A percentile compares a stretch with the other conserved stretches of the same genome.
phyloP scores from a whole-genome alignment of 2,888 invertebrate genomes.

The Latheticus oryzae region DNA sequence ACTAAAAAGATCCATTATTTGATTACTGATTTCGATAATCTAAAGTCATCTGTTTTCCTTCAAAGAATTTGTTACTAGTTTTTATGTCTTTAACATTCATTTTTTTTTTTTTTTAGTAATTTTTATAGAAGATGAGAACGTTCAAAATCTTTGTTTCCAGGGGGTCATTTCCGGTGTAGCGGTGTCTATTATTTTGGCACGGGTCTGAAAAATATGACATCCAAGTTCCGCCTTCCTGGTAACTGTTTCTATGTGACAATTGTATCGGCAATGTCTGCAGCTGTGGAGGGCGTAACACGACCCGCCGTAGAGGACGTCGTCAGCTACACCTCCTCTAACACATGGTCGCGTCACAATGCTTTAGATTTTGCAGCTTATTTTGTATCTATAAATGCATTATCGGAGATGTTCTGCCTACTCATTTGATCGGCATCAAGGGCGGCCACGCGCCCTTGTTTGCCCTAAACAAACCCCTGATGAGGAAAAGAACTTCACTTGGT shows the following conservation, averaged over 20 bases:
- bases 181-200: slow-evolving; percentile 47
- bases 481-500: slow-evolving; percentile 16
- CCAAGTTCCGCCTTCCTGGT: slow-evolving; percentile 49
- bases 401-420: slow-evolving; percentile 51
- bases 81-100: no score
- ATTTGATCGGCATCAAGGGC: slow-evolving; percentile 47
- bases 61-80: no score
- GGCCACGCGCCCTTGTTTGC: slow-evolving; percentile 55
- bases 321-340: slow-evolving; percentile 52
- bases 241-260: slow-evolving; percentile 49
- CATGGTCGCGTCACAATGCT: slow-evolving; percentile 50
- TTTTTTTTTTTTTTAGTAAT: no score
- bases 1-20: no score
- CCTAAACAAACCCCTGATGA: slow-evolving; percentile 50
- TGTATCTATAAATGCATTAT: slow-evolving; percentile 53
- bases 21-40: no score
- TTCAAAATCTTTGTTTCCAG: slow-evolving; percentile 6
- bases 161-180: slow-evolving; percentile 34
- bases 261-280: slow-evolving; percentile 47
- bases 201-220: slow-evolving; percentile 51
- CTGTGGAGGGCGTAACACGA: slow-evolving; percentile 52
- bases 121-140: no score
- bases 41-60: no score
- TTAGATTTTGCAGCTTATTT: slow-evolving; percentile 46
- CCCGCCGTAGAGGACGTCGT: slow-evolving; percentile 49